These are phyloP conservation scores for Irena cyanogastra DNA, from an alignment of 2,113 vertebrate species.

Conservation along the genomic window DNA sequence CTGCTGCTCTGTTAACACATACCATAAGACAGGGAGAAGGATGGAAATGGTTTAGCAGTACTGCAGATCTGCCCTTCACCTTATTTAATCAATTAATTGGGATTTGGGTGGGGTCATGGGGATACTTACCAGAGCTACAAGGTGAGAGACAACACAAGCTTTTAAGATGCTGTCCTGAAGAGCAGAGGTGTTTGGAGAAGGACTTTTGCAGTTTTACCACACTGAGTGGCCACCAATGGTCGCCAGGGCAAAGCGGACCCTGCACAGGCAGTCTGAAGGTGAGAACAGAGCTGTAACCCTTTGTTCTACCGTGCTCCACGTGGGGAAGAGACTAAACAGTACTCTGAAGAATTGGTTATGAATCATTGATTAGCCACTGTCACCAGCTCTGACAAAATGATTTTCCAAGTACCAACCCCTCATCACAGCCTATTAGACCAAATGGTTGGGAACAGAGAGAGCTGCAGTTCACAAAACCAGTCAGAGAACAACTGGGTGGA, in stretches of 20 bases:
- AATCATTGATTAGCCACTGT: not conserved
- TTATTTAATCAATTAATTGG: not conserved
- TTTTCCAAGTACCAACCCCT: not conserved
- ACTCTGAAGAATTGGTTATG: not conserved
- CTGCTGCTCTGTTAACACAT: not conserved
- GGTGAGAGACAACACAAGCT: not conserved
- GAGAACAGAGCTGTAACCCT: not conserved
- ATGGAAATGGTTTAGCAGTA: not conserved
- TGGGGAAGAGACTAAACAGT: not conserved
- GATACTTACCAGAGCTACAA: not conserved
- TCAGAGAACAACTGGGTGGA: not conserved
- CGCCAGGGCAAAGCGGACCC: not conserved
- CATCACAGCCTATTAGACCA: not conserved
- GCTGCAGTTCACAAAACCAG: not conserved
- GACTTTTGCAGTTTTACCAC: not conserved
- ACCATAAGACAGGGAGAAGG: not conserved
- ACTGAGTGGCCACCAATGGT: rapidly evolving
- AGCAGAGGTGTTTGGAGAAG: rapidly evolving
- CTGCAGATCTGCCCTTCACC: not conserved
- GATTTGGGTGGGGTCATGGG: not conserved
- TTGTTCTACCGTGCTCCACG: not conserved
- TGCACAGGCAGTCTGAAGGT: not conserved
- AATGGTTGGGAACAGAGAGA: not conserved
- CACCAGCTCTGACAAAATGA: not conserved
- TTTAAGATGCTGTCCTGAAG: not conserved